Base-by-base conservation (phyloP, 2,797 vertebrate genomes). In the Coilia nasus region DNA sequence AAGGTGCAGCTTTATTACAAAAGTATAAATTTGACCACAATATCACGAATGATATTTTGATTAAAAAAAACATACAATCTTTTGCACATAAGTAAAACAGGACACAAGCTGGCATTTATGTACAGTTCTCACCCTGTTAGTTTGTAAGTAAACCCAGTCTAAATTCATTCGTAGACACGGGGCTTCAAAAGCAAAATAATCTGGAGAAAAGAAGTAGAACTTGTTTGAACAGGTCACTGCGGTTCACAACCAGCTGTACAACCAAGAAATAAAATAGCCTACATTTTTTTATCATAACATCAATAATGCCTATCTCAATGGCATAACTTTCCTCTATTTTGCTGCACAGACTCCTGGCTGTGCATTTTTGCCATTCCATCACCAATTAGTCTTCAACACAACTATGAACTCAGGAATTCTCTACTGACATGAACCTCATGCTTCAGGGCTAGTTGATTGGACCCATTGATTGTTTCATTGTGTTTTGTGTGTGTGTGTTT, bases 11-110 rank as follows among this genome's bases (percentile, higher is more conserved):
- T 96, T 96, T 96, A 96, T 96, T 96, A 96, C 92, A 96, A 96
- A 96, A 96, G 95, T 96, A 96, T 95, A 96, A 96, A 96, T 93
- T 95, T 92, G 81, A 88, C 93, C 92, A 95, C 85, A 82, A 87
- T 96, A 94, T 94, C 95, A 95, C 93, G 91, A 95, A 95, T 94
- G 87, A 93, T 84, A 86, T 93, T 94, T 84, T 83, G 64, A 94
- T 96, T 75, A 96, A 94, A 96, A 96, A 96, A 96, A 95, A 94
- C 94, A 95, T 95, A 96, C 93, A 95, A 95, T 96, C 93, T 94
- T 93, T 94, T 95, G 94, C 94, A 96, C 94, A 95, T 93, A 92
- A 94, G 91, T 93, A 95, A 93, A 86, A 92, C 92, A 91, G 92
- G 88, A 90, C 93, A 92, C 92, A 90, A 87, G 82, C 81, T 83